Evolutionary conservation across 2,113 vertebrate species (phyloP).

Genomic region (Ceyx melanurus): DNA sequence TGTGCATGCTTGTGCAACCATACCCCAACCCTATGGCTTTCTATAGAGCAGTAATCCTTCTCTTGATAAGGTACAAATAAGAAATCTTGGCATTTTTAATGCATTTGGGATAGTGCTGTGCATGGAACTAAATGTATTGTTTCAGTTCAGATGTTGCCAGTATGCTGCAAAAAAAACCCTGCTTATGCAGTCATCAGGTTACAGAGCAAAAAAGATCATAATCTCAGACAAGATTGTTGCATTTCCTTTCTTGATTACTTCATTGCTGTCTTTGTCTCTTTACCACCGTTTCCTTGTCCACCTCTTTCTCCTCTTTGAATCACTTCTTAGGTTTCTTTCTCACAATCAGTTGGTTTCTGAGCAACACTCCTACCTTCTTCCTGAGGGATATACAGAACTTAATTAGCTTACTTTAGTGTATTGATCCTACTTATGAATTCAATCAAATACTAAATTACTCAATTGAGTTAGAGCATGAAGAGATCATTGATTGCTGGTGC

Average conservation of each 20-base stretch:
- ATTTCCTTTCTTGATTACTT: background rate
- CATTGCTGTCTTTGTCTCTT: background rate
- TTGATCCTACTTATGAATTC: background rate
- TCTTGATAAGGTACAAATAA: background rate
- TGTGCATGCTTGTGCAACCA: background rate
- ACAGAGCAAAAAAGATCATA: background rate
- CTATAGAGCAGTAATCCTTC: background rate
- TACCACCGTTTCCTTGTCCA: background rate
- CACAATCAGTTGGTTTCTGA: slow-evolving; percentile 47
- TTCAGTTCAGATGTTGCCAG: background rate
- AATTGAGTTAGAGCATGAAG: background rate
- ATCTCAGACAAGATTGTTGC: background rate
- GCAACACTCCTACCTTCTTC: slow-evolving; percentile 55
- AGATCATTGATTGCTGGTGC: background rate
- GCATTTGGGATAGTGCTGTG: background rate
- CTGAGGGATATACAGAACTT: background rate
- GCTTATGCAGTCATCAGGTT: background rate
- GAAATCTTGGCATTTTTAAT: background rate
- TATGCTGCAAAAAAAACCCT: background rate
- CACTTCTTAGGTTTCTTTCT: slow-evolving; percentile 6
- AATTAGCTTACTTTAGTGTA: background rate
- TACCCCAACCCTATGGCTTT: background rate
- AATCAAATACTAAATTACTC: background rate
- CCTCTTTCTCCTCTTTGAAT: background rate
- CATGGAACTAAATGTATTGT: background rate